Percentiles rank a stretch among this genome's conserved stretches.
Evolutionary conservation across 2,888 invertebrate genomes (phyloP).

Genomic region (Tipula confusa): DNA sequence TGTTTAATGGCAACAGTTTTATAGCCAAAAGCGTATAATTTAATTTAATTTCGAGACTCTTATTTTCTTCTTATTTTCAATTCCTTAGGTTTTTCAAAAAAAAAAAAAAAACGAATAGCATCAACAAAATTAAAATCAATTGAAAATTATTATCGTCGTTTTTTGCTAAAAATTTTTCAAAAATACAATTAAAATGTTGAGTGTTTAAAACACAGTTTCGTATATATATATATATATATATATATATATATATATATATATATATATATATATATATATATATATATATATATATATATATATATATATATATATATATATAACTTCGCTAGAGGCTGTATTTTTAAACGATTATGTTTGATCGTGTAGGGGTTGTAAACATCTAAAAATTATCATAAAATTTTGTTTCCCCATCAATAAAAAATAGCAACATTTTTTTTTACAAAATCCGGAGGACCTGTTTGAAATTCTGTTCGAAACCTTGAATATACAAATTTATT

Average conservation of each 20-base stretch:
- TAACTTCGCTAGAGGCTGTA: not conserved
- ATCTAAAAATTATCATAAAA: too few relatives aligned
- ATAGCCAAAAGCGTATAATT: not conserved
- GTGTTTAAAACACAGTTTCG: not conserved
- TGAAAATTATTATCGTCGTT: not conserved
- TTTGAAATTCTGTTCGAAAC: too few relatives aligned
- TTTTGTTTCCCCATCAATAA: too few relatives aligned
- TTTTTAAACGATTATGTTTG: not conserved
- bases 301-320: too few relatives aligned
- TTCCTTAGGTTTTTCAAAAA: not conserved
- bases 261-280: too few relatives aligned
- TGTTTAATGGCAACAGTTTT: not conserved
- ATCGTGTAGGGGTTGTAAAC: not conserved
- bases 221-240: too few relatives aligned
- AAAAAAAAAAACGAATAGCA: not conserved
- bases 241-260: too few relatives aligned
- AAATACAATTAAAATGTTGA: not conserved
- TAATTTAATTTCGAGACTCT: not conserved
- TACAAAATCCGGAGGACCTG: too few relatives aligned
- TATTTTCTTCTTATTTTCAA: not conserved
- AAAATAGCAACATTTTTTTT: too few relatives aligned
- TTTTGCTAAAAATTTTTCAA: not conserved
- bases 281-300: too few relatives aligned
- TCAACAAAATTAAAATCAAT: not conserved
- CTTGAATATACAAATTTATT: too few relatives aligned